Evolutionary conservation across 1,140 invertebrate genomes (phyloP), one percentile per base, ranked within the genome.

Genomic region (Oreohelix idahoensis): DNA sequence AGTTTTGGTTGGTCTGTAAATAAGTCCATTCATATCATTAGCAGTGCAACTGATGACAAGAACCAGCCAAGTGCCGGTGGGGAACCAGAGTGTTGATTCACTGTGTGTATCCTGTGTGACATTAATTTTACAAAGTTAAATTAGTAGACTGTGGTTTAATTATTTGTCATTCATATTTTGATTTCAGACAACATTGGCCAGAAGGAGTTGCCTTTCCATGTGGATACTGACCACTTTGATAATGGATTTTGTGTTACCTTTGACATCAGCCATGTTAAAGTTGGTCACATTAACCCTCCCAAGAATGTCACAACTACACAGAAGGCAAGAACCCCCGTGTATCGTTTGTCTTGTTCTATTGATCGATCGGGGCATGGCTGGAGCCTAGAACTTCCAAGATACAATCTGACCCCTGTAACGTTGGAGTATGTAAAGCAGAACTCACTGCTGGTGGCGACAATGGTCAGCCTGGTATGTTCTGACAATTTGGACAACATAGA

Each of bases 341-440:
- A 38, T 66, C 77, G 32, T 15, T 69, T 63, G 5, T 38, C 58
- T 8, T 66, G 36, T 42, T 79, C 73, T 49, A 2, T 75, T 15
- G 79, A 84, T 45, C 29, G n/a, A 10, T 49, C 51, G 15, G 82
- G 74, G 26, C 53, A 45, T 15, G 74, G 78, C 36, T 51, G 63
- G 20, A 79, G 78, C 42, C 49, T 75, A 32, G 39, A 78, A 35
- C 53, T 79, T 1, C 75, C 75, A 5, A 42, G 73, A 8, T 81
- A 79, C 42, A 85, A 87, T 36, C 83, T 92, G 26, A 92, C 89
- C 23, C 89, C 90, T 1, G 83, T 86, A 2, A 90, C 90, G 0
- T 73, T 92, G 84, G 89, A 92, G 71, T 92, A 92, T 76, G 86
- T 92, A 23, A 90, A 91, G 73, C 86, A 84, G 13, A 87, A 90